Percentiles rank a stretch among this genome's conserved stretches.
phyloP scores from a whole-genome alignment of 2,113 vertebrate genomes.

The Psephotus haematonotus region DNA sequence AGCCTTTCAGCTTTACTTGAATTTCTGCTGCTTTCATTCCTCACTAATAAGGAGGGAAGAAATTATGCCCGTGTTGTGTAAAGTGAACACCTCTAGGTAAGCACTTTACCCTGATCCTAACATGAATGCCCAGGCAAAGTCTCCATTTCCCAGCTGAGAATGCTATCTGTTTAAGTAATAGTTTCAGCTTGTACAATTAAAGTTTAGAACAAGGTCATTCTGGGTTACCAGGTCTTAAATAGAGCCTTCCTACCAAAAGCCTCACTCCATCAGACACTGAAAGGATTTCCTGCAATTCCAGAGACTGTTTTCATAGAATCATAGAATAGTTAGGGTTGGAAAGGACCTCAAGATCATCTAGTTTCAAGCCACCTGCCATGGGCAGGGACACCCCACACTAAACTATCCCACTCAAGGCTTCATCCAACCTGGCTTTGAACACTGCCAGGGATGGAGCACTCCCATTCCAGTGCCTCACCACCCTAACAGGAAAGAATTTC shows the following conservation, averaged over 20 bases:
- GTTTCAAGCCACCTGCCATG: no score
- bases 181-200: slow-evolving; percentile 25
- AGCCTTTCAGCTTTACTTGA: neutral
- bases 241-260: neutral
- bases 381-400: no score
- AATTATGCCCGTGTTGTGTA: neutral
- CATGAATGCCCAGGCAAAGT: neutral
- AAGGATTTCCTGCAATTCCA: neutral
- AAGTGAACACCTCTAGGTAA: neutral
- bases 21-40: neutral
- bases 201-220: slow-evolving; percentile 21
- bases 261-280: neutral
- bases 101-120: neutral
- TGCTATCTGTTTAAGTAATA: neutral
- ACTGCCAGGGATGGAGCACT: no score
- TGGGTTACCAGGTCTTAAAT: neutral
- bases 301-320: neutral
- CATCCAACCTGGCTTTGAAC: no score
- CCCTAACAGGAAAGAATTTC: no score
- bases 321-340: no score
- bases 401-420: no score
- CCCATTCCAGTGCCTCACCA: no score
- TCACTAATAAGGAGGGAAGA: neutral
- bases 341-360: no score
- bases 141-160: neutral